Percentiles rank a stretch among this genome's conserved stretches.
phyloP scores from a whole-genome alignment of 2,797 vertebrate genomes.

The Ceyx erithaca region DNA sequence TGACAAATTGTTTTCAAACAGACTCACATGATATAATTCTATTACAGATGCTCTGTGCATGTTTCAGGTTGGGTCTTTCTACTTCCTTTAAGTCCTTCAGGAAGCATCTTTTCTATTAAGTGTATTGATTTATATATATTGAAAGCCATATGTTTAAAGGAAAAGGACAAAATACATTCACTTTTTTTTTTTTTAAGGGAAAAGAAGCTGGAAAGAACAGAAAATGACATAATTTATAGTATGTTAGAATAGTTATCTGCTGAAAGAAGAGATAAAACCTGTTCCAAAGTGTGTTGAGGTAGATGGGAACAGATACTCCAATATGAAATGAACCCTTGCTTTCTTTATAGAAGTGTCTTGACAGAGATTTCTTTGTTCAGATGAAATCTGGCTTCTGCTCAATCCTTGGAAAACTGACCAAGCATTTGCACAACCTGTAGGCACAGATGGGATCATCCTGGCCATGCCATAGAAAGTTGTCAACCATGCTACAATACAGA shows the following conservation, averaged over 20 bases:
- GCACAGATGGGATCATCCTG: neutral
- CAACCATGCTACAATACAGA: fast-evolving
- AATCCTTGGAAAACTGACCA: neutral
- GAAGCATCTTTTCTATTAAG: neutral
- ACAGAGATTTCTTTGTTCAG: neutral
- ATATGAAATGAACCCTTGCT: neutral
- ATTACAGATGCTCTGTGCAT: slow-evolving; percentile 3
- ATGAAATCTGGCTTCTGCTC: neutral
- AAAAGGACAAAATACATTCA: neutral
- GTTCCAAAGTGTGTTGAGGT: neutral
- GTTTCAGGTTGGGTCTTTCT: neutral
- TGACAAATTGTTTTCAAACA: slow-evolving; percentile 27
- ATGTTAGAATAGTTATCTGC: neutral
- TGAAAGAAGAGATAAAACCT: neutral
- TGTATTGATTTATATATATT: neutral
- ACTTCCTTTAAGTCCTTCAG: neutral
- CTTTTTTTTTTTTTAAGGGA: neutral
- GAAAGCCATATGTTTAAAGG: neutral
- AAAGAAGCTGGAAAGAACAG: neutral
- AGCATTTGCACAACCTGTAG: neutral
- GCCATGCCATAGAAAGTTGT: neutral
- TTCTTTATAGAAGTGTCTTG: neutral
- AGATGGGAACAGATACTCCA: neutral
- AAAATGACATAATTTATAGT: neutral
- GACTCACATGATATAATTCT: neutral